Base-by-base conservation (phyloP, 2,888 invertebrate species). In the Scelioninae gen. 1 region DNA sequence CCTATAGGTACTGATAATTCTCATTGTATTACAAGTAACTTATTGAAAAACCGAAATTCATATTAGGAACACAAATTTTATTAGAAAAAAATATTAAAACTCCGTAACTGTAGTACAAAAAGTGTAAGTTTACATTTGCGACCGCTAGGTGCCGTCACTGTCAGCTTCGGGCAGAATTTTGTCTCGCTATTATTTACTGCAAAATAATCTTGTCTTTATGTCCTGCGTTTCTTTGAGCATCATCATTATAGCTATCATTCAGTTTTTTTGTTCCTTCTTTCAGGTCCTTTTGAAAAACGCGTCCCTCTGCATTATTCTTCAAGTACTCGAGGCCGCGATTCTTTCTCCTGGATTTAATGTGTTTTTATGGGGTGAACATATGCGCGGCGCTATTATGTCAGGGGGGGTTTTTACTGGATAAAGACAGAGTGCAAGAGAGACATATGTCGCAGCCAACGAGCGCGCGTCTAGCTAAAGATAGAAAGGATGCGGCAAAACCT, bases 401-500 rank as follows among this genome's bases (percentile, higher is more conserved):
- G 58, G 78, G 83, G 72, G 66, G 60, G 68, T 68, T 84, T 82
- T 78, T 51, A 56, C 49, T 40, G 47, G 29, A 65, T 38, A 79
- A 79, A 78, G 71, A 78, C 47, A 15, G 51, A 15, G 53, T 29
- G 43, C 29, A 56, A 74, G 60, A 82, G 82, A 85, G 85, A 86
- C 86, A 74, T 76, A 74, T 53, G 56, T 80, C 63, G 58, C 62
- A n/a, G 55, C 62, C 62, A 60, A 53, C 80, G 58, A 56, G 34
- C 10, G 23, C 38, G 34, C 45, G 82, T 66, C 80, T 84, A 77
- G 86, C 89, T 89, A 89, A 90, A 90, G 90, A 90, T 89, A 90
- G 89, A 88, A 87, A 81, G 79, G 78, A 84, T 85, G 87, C 86
- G 87, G 88, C 87, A 80, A 80, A 84, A 85, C 84, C 62, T 78